Percentiles rank a stretch among this genome's conserved stretches.
Evolutionary conservation across 2,888 invertebrate genomes (phyloP).

Genomic region (Volucella inanis): DNA sequence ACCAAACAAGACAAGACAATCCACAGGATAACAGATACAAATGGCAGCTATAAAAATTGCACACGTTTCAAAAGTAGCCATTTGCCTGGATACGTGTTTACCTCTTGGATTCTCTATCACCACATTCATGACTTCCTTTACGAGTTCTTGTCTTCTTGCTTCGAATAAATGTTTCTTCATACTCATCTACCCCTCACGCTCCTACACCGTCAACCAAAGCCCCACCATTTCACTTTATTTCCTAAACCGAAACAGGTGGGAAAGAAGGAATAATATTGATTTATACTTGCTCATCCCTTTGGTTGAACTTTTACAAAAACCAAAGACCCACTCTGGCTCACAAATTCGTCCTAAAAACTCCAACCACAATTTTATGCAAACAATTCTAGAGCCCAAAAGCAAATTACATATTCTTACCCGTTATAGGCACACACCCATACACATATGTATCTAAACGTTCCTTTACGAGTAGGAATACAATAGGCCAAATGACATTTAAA

Average conservation of each 20-base stretch:
- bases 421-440: background rate
- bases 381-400: slow-evolving; percentile 59
- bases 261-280: slow-evolving; percentile 66
- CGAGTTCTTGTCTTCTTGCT: slow-evolving; percentile 40
- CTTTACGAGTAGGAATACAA: background rate
- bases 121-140: slow-evolving; percentile 67
- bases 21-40: slow-evolving; percentile 75
- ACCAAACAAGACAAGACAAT: slow-evolving; percentile 61
- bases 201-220: background rate
- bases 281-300: slow-evolving; percentile 70
- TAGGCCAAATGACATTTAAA: slow-evolving; percentile 66
- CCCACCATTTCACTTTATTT: background rate
- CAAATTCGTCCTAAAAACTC: slow-evolving; percentile 62
- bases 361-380: slow-evolving; percentile 51
- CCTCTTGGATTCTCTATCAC: slow-evolving; percentile 66
- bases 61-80: slow-evolving; percentile 73
- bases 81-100: slow-evolving; percentile 74
- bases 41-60: slow-evolving; percentile 71
- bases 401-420: slow-evolving; percentile 64
- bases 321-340: slow-evolving; percentile 49
- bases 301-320: slow-evolving; percentile 52
- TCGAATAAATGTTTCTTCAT: slow-evolving; percentile 22
- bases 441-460: no score
- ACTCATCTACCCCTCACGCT: slow-evolving; percentile 8
- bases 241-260: background rate